phyloP scores from a whole-genome alignment of 1,140 invertebrate genomes.

The Maconellicoccus hirsutus region DNA sequence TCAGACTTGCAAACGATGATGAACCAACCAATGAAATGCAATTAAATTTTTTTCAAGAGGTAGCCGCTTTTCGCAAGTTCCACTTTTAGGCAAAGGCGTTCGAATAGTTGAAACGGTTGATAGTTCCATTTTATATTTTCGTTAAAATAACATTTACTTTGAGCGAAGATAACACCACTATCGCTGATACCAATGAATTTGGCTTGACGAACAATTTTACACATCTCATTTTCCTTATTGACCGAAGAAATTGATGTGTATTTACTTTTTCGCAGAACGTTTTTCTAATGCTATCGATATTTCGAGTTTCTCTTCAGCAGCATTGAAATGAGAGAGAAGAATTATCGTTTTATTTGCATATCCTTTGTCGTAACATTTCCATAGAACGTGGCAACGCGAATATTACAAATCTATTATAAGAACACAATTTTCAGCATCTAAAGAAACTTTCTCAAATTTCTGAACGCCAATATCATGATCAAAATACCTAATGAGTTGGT shows the following conservation, averaged over 20 bases:
- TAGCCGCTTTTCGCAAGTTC: constrained; percentile 1
- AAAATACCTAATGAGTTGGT: no score
- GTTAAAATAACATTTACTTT: constrained; percentile 6
- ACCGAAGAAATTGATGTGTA: not conserved
- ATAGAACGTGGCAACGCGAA: no score
- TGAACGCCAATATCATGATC: no score
- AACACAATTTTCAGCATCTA: no score
- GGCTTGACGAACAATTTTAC: no score
- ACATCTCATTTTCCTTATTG: not conserved
- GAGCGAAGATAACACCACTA: not conserved
- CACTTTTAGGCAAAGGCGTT: not conserved
- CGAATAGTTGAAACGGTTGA: not conserved
- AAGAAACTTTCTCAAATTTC: no score
- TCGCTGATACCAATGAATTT: not conserved
- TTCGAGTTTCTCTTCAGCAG: not conserved
- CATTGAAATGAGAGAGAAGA: no score
- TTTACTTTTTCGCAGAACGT: not conserved
- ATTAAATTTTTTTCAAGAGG: constrained; percentile 14
- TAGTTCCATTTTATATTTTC: not conserved
- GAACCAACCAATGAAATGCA: not conserved
- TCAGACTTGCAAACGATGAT: not conserved
- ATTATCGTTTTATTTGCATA: no score
- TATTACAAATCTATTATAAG: no score
- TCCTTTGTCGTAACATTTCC: no score
- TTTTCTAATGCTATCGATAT: not conserved